Conservation (phyloP, 2,797 vertebrate genomes). For the Danio jaintianensis region DNA sequence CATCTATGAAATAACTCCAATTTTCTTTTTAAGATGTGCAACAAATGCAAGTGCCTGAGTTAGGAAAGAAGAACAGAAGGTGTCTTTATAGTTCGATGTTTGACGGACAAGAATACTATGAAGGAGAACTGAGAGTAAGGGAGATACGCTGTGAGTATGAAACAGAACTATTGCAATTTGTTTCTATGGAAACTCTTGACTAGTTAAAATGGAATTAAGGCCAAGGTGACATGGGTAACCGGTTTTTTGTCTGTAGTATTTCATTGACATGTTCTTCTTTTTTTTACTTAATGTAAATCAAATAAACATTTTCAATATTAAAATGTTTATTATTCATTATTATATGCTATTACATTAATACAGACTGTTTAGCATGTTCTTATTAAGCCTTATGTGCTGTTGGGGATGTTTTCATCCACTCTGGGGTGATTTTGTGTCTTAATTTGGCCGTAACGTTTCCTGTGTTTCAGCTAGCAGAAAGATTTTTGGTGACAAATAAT, state of each 20-base stretch:
- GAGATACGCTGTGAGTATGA: not conserved
- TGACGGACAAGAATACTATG: not conserved
- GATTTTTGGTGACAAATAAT: too few relatives aligned
- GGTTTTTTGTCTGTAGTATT: constrained; percentile 51
- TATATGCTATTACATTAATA: not conserved
- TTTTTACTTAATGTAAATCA: constrained; percentile 71
- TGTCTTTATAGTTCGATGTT: not conserved
- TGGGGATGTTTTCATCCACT: too few relatives aligned
- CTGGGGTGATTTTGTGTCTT: too few relatives aligned
- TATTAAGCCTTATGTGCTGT: not conserved
- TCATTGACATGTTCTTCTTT: constrained; percentile 64
- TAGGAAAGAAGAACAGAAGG: not conserved
- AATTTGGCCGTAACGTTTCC: too few relatives aligned
- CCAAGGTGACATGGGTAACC: not conserved
- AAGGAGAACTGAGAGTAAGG: not conserved
- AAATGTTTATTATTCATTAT: constrained; percentile 10
- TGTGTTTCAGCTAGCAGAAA: too few relatives aligned
- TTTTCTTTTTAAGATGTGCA: not conserved
- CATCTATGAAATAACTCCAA: not conserved
- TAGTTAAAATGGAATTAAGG: not conserved
- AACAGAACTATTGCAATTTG: not conserved
- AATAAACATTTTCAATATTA: constrained; percentile 78
- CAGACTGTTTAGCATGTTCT: not conserved
- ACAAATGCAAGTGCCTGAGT: constrained; percentile 5
- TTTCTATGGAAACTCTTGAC: not conserved